Conservation (phyloP, 2,113 vertebrate species). For the Phylloscopus trochiloides region DNA sequence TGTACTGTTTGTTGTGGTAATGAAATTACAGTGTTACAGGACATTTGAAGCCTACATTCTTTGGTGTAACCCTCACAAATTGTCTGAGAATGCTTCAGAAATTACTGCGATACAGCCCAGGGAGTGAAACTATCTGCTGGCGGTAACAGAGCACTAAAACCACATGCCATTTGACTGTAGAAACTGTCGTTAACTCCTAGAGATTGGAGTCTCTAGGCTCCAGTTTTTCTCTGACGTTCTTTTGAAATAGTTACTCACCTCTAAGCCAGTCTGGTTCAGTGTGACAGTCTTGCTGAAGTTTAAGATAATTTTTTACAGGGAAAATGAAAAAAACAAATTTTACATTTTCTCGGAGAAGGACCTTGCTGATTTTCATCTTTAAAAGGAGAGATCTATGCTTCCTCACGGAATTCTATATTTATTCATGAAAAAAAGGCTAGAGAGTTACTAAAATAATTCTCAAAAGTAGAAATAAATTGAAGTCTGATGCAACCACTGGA, state of each 20-base stretch:
- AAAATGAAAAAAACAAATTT: not conserved
- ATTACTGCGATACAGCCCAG: rapidly evolving
- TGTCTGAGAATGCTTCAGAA: not conserved
- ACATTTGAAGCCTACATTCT: not conserved
- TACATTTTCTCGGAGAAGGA: not conserved
- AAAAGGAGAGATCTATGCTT: not conserved
- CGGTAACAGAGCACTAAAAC: not conserved
- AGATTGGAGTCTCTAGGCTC: not conserved
- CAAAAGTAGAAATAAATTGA: not conserved
- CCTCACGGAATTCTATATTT: not conserved
- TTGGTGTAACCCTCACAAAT: not conserved
- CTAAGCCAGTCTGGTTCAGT: not conserved
- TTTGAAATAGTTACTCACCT: not conserved
- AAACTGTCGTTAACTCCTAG: not conserved
- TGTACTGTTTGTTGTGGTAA: not conserved
- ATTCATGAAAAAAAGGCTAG: not conserved
- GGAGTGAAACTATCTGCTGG: not conserved
- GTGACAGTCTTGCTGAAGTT: not conserved
- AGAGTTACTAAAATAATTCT: not conserved
- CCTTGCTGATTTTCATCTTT: not conserved
- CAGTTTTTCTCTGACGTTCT: not conserved
- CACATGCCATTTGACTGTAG: not conserved
- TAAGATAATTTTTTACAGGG: not conserved
- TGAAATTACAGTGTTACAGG: not conserved
- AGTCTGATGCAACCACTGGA: slow-evolving; percentile 9